These are phyloP conservation scores for Heterodera carotae DNA, from an alignment of 1,140 invertebrate genomes.

Conservation along the genomic window DNA sequence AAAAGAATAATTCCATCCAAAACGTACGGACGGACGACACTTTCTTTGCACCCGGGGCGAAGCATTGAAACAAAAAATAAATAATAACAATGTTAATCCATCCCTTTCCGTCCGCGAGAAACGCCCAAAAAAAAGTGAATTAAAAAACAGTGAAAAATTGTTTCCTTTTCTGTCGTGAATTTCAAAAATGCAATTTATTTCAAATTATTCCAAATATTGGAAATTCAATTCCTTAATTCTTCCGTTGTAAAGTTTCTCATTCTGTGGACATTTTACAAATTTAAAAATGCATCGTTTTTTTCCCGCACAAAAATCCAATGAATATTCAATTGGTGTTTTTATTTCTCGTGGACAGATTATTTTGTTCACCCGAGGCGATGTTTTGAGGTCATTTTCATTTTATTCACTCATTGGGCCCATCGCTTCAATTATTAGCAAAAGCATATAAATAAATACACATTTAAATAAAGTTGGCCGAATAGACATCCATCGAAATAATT, in stretches of 20 bases:
- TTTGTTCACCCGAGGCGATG: background rate
- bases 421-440: no score
- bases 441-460: no score
- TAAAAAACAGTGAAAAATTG: background rate
- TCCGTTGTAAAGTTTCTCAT: no score
- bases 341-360: background rate
- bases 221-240: no score
- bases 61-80: background rate
- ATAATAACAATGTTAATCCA: no score
- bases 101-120: background rate
- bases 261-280: background rate
- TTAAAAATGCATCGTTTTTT: background rate
- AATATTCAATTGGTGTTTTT: constrained; percentile 2
- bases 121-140: background rate
- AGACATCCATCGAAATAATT: no score
- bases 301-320: background rate
- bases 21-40: background rate
- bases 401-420: no score
- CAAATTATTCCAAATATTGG: no score
- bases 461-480: no score
- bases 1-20: no score
- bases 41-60: background rate
- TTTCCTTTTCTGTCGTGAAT: background rate
- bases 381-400: background rate
- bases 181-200: no score